phyloP scores from a whole-genome alignment of 1,140 invertebrate genomes.

The Drosophila nigromelanica region DNA sequence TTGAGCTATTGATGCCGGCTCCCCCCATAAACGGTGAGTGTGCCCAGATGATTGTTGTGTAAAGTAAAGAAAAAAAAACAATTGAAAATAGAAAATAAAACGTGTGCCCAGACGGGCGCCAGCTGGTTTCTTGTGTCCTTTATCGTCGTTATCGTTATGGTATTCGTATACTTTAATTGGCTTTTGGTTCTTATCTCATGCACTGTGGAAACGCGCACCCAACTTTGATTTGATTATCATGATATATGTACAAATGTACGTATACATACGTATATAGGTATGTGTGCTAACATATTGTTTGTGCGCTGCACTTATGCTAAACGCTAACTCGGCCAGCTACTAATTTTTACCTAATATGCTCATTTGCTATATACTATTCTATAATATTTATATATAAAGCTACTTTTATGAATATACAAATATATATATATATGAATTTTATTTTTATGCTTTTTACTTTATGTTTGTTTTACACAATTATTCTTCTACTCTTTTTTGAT shows the following conservation, averaged over 20 bases:
- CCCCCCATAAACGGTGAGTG: slow-evolving; percentile 44
- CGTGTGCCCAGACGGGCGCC: slow-evolving; percentile 17
- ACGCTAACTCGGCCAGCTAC: slow-evolving; percentile 17
- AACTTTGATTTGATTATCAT: slow-evolving; percentile 27
- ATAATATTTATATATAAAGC: slow-evolving; percentile 13
- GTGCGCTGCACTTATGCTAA: slow-evolving; percentile 23
- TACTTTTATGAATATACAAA: slow-evolving; percentile 8
- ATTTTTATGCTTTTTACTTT: slow-evolving; percentile 29
- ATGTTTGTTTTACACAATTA: slow-evolving; percentile 3
- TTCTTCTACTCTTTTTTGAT: slow-evolving; percentile 6
- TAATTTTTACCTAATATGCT: slow-evolving; percentile 14
- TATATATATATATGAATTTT: slow-evolving; percentile 21
- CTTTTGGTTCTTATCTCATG: slow-evolving; percentile 39
- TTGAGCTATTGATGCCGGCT: slow-evolving; percentile 31
- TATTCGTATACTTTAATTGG: slow-evolving; percentile 37
- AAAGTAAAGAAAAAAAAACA: not conserved
- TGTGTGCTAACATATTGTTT: slow-evolving; percentile 20
- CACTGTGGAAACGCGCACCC: slow-evolving; percentile 39
- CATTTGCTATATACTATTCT: slow-evolving; percentile 11
- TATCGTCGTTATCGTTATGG: slow-evolving; percentile 48
- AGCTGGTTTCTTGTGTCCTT: slow-evolving; percentile 28
- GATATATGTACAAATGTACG: slow-evolving; percentile 17
- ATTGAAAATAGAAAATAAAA: not conserved
- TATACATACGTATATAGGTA: slow-evolving; percentile 22
- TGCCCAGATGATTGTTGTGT: slow-evolving; percentile 27